Conservation (phyloP, 2,113 vertebrate species). For the Epinephelus moara region DNA sequence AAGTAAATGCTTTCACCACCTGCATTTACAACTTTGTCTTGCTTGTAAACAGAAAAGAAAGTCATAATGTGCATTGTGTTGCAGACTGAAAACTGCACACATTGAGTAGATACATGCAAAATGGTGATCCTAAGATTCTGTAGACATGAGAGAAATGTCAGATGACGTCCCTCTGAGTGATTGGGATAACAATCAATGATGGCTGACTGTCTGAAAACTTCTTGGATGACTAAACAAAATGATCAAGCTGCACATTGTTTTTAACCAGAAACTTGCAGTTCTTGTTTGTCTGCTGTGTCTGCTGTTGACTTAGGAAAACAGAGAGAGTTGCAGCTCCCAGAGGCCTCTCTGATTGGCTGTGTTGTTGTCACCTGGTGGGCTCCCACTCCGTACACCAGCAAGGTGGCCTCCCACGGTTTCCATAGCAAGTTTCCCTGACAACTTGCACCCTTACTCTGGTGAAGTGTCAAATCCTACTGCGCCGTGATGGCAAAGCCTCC, state of each 20-base stretch:
- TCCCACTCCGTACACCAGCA: conserved; percentile 13
- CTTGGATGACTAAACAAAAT: background rate
- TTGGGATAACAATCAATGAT: background rate
- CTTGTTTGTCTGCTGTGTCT: background rate
- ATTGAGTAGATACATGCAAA: background rate
- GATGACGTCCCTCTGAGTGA: background rate
- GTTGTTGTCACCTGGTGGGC: conserved; percentile 71
- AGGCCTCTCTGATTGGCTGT: conserved; percentile 73
- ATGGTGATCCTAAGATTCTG: background rate
- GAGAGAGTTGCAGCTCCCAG: conserved; percentile 43
- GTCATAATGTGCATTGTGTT: background rate
- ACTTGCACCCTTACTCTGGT: conserved; percentile 33
- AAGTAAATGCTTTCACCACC: background rate
- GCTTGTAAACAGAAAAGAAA: background rate
- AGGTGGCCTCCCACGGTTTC: conserved; percentile 43
- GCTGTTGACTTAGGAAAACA: conserved; percentile 23
- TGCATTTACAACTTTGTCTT: background rate
- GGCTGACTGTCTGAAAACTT: background rate
- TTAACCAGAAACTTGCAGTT: background rate
- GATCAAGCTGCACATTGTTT: background rate
- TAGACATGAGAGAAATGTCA: conserved; percentile 5
- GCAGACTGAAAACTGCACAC: background rate
- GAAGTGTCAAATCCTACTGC: conserved; percentile 44
- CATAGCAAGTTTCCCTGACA: conserved; percentile 67
- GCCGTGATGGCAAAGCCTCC: conserved; percentile 33